Base-by-base conservation (phyloP, 2,113 vertebrate genomes). In the Phalacrocorax aristotelis region DNA sequence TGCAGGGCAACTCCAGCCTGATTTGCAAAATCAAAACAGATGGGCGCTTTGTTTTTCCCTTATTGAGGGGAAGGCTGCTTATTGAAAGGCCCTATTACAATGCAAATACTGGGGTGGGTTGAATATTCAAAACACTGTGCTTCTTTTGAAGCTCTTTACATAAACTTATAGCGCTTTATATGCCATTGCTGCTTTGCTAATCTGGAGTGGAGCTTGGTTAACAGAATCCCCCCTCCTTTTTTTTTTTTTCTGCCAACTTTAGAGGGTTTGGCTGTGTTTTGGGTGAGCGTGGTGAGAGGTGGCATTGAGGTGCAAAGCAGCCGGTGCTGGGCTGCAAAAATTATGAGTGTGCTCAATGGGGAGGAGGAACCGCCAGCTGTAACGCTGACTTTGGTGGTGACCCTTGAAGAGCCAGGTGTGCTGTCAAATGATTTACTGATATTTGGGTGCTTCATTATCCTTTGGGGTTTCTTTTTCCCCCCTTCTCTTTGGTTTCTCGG, bases 71-170 rank as follows among this genome's bases (percentile, higher is more conserved):
- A 77, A 74, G 93, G 93, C 78, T 72, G 90, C n/a, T 69, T 10
- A 21, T 65, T 92, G 96, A 97, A 95, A 93, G 57, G 79, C 49
- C 77, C 96, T 7, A 88, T 97, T 96, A 76, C 83, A 14, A 97
- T 97, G 97, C 96, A 95, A 95, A 97, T 97, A 87, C 91, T 49
- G 58, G 72, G 44, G 48, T 42, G 92, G 61, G 20, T 94, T 97
- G 92, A 97, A 97, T 97, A 97, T 97, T 96, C 94, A 95, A 61
- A 87, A 18, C 19, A 0, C 58, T 21, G 55, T 4, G 21, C 58
- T 60, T 54, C 70, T 92, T 95, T 96, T 46, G 68, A 85, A 66
- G 61, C 74, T 26, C 66, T 86, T 95, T 69, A 61, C 89, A 77
- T 96, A 72, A 74, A 95, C 96, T 78, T 87, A 19, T 92, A 18